Base-by-base conservation (phyloP, 2,888 invertebrate genomes). In the Diaphora mendica region DNA sequence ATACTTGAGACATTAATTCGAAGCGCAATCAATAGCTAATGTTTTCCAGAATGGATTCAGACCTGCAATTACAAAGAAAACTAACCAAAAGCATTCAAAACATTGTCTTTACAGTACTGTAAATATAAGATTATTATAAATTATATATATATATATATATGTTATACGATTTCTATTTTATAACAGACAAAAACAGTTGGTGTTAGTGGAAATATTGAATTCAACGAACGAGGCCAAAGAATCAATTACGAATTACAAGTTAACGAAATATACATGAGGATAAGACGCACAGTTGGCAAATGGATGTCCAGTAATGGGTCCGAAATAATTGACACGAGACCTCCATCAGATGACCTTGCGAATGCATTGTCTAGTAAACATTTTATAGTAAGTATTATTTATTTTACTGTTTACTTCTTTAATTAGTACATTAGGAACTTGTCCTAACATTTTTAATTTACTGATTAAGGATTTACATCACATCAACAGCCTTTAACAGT, bases 181-280 rank as follows among this genome's bases (percentile, higher is more conserved):
- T 55, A 42, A 7, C 89, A 98, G 98, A 96, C 97, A 51, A 96
- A 96, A 86, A 96, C 97, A 84, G 91, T 94, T 55, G 97, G 97
- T 5, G 91, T 97, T 9, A 97, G 97, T 0, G 98, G 98, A 1
- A 93, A 96, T 51, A 96, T 98, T 74, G 96, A 96, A 85, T 97
- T 98, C 87, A 96, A 97, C 89, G 94, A 96, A 76, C 94, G 95
- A 82, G 98, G 98, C 2, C 96, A 96, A 84, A 94, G 98, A 77
- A 96, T 96, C 0, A 96, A 97, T 86, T 97, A 98, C 85, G 96
- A 96, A 48, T 92, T 98, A 42, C 97, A 97, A 84, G 96, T 98
- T 66, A 97, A 98, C 85, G 96, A 98, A 80, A 93, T 94, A 72
- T 85, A 91, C 70, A 77, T 90, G 17, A 86, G 86, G 15, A 82